Percentiles rank a stretch among this genome's conserved stretches.
Evolutionary conservation across 2,113 vertebrate genomes (phyloP).

Genomic region (Fregetta grallaria): DNA sequence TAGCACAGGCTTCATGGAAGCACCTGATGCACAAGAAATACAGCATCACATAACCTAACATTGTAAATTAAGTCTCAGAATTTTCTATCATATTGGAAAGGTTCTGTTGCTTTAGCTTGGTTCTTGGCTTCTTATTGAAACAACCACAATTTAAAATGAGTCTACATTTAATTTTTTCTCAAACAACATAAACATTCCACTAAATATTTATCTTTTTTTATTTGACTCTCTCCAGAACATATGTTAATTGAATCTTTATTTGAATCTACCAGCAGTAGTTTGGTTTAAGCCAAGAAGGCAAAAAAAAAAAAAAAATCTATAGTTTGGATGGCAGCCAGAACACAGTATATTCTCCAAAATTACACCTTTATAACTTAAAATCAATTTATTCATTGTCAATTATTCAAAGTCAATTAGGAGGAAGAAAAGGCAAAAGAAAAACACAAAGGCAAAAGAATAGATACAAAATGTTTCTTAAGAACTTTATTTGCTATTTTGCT

Average conservation of each 20-base stretch:
- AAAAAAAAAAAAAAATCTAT: not conserved
- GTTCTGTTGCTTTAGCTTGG: not conserved
- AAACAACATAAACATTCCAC: not conserved
- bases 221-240: not conserved
- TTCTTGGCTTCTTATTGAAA: not conserved
- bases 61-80: not conserved
- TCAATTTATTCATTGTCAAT: not conserved
- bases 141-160: not conserved
- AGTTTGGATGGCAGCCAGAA: not conserved
- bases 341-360: not conserved
- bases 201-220: constrained; percentile 20
- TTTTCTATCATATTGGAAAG: not conserved
- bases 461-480: not conserved
- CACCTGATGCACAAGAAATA: not conserved
- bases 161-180: not conserved
- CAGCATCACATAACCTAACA: not conserved
- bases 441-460: not conserved
- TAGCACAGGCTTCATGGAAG: not conserved
- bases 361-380: not conserved
- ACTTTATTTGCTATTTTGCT: not conserved
- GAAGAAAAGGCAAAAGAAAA: not conserved
- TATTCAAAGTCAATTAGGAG: not conserved
- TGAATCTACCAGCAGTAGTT: not conserved
- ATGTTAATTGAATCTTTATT: constrained; percentile 29
- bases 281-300: not conserved